phyloP scores from a whole-genome alignment of 2,888 invertebrate species.

The Loripinus fragilis region DNA sequence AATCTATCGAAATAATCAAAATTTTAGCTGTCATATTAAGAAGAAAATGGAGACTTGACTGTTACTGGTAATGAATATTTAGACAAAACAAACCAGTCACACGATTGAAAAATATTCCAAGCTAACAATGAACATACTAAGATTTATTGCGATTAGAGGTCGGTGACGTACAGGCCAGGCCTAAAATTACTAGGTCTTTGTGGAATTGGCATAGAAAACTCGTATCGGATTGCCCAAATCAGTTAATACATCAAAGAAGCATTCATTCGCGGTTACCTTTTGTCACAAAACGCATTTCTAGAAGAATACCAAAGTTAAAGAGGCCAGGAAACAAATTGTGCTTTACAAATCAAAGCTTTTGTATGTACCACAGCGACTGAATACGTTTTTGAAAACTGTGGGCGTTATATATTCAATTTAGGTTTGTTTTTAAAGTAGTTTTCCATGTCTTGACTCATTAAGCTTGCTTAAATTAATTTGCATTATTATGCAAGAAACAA shows the following conservation, averaged over 20 bases:
- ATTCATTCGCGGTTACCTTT: conserved; percentile 10
- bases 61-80: not conserved
- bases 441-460: not conserved
- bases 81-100: not conserved
- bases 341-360: not conserved
- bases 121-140: not conserved
- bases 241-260: not conserved
- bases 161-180: not conserved
- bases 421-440: not conserved
- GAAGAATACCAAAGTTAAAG: conserved; percentile 1
- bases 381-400: not conserved
- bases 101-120: not conserved
- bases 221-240: conserved; percentile 1
- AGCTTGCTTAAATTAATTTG: not conserved
- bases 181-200: not conserved
- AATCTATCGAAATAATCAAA: conserved; percentile 3
- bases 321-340: conserved; percentile 1
- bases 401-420: conserved; percentile 12
- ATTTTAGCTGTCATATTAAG: not conserved
- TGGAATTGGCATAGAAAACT: not conserved
- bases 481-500: conserved; percentile 3
- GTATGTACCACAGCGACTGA: not conserved
- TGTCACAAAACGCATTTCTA: conserved; percentile 9
- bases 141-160: conserved; percentile 4
- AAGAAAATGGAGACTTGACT: not conserved